Base-by-base conservation (phyloP, 2,113 vertebrate species). In the Passer montanus region DNA sequence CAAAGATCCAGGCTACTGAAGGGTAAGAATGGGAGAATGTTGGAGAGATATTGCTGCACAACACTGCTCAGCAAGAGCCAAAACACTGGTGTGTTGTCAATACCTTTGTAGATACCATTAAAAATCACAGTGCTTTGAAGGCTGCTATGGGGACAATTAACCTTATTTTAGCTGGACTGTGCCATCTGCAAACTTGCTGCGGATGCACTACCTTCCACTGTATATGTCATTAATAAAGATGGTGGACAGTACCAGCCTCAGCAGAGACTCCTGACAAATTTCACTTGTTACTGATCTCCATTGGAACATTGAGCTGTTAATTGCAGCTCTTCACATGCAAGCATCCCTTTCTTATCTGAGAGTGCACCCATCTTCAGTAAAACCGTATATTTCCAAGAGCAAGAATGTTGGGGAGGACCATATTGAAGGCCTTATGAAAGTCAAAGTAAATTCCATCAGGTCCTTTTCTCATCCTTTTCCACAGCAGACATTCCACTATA, bases 171-270 rank as follows among this genome's bases (percentile, higher is more conserved):
- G 15, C 35, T 47, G n/a, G 35, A 39, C 12, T 15, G 8, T 58
- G 31, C 8, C 12, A 50, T 27, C 37, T 72, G 28, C 21, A 76
- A 26, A 67, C 33, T 33, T 50, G 21, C 13, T 75, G 62, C 66
- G 20, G 20, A 52, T 62, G 10, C 15, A 19, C 21, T 62, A 8
- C 50, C 28, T 70, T 56, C 19, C 8, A 30, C 7, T 31, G 8
- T 35, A 3, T 15, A 27, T 47, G 22, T 46, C 17, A 72, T 52
- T 84, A 56, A 35, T 50, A 41, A 60, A 62, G 26, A 76, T 58
- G 9, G 26, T 47, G 12, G 62, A 31, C 13, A 22, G 6, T 52
- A 31, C 3, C 4, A 0, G 7, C 24, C 31, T 31, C 2, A 1
- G 2, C 9, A 53, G 4, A 5, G 31, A 63, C 17, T 18, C 13